Evolutionary conservation across 2,797 vertebrate species (phyloP).

Genomic region (Taeniopygia guttata): DNA sequence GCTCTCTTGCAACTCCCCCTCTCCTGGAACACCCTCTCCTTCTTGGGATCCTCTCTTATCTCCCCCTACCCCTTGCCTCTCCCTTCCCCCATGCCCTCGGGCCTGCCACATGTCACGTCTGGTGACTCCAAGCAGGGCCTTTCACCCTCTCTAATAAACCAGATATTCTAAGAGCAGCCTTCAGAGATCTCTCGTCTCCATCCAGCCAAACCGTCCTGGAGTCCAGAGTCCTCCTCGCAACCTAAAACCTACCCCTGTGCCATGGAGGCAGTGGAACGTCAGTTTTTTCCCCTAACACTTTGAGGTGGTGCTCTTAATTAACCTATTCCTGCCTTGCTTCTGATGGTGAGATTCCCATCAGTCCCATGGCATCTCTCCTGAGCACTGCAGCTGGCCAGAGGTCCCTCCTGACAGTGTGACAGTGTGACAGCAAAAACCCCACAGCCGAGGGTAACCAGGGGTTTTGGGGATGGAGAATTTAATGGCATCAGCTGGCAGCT

Average conservation of each 20-base stretch:
- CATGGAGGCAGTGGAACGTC: background rate
- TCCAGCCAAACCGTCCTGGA: no score
- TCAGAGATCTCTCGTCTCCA: no score
- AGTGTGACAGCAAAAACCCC: background rate
- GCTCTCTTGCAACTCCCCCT: no score
- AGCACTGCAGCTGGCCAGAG: background rate
- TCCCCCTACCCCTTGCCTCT: no score
- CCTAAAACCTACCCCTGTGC: background rate
- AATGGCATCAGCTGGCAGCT: background rate
- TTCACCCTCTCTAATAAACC: no score
- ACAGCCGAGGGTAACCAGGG: background rate
- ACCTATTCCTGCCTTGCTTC: background rate
- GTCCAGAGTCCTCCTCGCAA: no score
- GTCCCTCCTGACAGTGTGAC: background rate
- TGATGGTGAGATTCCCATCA: background rate
- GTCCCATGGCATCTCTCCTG: background rate
- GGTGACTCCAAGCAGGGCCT: no score
- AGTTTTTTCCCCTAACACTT: fast-evolving
- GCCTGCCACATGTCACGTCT: no score
- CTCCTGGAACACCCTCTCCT: no score
- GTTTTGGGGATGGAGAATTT: background rate
- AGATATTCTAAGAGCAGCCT: no score
- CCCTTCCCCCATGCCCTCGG: no score
- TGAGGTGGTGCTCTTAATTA: background rate
- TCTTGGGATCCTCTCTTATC: no score